Percentiles rank a stretch among this genome's conserved stretches.
phyloP scores from a whole-genome alignment of 1,140 invertebrate genomes.

The Microplitis demolitor region DNA sequence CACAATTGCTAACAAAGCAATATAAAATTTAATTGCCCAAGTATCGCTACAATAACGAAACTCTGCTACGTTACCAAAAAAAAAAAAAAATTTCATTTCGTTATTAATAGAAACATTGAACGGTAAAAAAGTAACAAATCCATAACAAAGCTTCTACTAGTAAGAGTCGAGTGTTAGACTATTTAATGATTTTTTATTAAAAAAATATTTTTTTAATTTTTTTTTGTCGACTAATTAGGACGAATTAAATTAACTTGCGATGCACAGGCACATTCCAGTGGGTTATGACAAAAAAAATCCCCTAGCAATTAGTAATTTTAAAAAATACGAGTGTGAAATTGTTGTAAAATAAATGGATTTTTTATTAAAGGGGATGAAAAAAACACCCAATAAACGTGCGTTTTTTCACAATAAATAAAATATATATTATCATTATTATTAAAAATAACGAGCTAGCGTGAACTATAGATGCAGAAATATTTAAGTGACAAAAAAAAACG shows the following conservation, averaged over 20 bases:
- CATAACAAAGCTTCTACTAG: background rate
- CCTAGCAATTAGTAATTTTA: background rate
- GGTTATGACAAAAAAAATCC: conserved; percentile 6
- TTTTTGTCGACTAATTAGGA: background rate
- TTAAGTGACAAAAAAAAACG: too few relatives aligned
- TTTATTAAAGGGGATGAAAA: too few relatives aligned
- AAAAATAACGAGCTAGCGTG: background rate
- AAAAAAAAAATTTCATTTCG: too few relatives aligned
- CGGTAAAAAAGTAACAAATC: background rate
- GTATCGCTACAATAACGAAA: too few relatives aligned
- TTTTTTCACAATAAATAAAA: too few relatives aligned
- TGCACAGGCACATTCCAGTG: conserved; percentile 47
- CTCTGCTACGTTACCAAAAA: background rate
- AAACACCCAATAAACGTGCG: too few relatives aligned
- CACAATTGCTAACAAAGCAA: too few relatives aligned
- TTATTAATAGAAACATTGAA: too few relatives aligned
- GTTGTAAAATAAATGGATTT: background rate
- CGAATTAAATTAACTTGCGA: background rate
- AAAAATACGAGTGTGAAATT: background rate
- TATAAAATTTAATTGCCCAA: too few relatives aligned
- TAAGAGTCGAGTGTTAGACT: too few relatives aligned
- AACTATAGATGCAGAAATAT: too few relatives aligned
- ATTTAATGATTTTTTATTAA: background rate
- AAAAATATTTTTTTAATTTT: background rate
- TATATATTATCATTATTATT: background rate